These are phyloP conservation scores for Linnaemya vulpina DNA, from an alignment of 2,888 invertebrate genomes.

Conservation along the genomic window DNA sequence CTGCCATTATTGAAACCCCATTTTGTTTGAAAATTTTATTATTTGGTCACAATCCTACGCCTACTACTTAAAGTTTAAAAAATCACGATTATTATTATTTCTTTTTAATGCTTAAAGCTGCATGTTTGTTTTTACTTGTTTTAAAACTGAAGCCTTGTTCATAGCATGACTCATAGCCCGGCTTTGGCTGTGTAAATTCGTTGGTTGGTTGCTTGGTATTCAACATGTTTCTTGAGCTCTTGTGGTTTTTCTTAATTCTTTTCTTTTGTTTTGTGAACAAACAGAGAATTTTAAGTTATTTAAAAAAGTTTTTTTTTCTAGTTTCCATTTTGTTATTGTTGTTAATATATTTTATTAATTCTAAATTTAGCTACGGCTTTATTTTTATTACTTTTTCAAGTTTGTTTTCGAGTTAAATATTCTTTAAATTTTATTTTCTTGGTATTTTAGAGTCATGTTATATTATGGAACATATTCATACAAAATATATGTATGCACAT, in stretches of 20 bases:
- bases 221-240: constrained; percentile 50
- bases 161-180: constrained; percentile 59
- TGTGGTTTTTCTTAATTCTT: constrained; percentile 9
- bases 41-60: constrained; percentile 2
- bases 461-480: constrained; percentile 1
- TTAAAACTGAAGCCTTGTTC: constrained; percentile 33
- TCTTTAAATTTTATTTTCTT: constrained; percentile 48
- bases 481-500: too few species aligned
- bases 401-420: constrained; percentile 40
- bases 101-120: neutral
- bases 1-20: neutral
- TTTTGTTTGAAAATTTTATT: neutral
- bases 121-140: constrained; percentile 4
- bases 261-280: constrained; percentile 14
- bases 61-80: constrained; percentile 8
- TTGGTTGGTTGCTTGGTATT: constrained; percentile 61
- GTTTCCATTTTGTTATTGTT: constrained; percentile 16
- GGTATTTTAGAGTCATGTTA: constrained; percentile 40
- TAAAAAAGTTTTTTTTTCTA: neutral
- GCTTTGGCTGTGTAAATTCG: constrained; percentile 10
- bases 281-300: constrained; percentile 56
- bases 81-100: constrained; percentile 2
- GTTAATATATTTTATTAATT: constrained; percentile 7
- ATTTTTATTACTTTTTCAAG: constrained; percentile 30
- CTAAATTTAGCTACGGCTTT: constrained; percentile 35